Percentiles rank a stretch among this genome's conserved stretches.
Conservation (phyloP, 2,797 vertebrate species). For the Mergus octosetaceus region DNA sequence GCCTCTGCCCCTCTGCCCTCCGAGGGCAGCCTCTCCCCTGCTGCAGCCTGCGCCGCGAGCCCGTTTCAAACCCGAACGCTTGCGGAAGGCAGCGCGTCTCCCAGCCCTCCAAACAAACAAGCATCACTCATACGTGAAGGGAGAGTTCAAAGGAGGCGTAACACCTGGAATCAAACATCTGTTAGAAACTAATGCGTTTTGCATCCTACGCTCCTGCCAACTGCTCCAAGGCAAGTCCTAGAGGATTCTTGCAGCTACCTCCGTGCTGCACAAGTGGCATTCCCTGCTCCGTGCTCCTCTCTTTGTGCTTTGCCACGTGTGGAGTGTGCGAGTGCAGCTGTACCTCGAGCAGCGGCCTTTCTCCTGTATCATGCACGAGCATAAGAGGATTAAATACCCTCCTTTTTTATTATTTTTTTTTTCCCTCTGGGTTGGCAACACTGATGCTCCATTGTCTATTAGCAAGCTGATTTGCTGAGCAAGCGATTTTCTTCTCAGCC, state of each 20-base stretch:
- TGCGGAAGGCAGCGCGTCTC: not conserved
- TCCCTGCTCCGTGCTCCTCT: not conserved
- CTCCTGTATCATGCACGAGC: not conserved
- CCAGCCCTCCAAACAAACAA: conserved; percentile 38
- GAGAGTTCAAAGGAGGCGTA: conserved; percentile 46
- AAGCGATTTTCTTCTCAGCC: conserved; percentile 7
- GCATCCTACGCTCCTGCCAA: conserved; percentile 52
- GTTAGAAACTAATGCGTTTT: conserved; percentile 57
- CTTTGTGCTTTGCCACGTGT: conserved; percentile 11
- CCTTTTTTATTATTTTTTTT: not conserved
- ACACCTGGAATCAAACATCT: conserved; percentile 71
- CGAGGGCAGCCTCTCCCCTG: not conserved
- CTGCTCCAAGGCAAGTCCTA: conserved; percentile 33
- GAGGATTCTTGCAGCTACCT: conserved; percentile 28
- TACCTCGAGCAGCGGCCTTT: not conserved
- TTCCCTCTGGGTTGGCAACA: not conserved
- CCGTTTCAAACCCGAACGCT: not conserved
- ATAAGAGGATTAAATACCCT: conserved; percentile 32
- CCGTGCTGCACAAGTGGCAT: not conserved
- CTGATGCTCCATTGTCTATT: not conserved
- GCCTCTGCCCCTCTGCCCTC: not conserved
- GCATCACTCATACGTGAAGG: not conserved
- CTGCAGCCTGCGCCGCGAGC: not conserved
- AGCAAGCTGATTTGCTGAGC: conserved; percentile 27
- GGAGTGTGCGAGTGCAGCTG: not conserved